These are phyloP conservation scores for Stenodera caucasica DNA, from an alignment of 2,888 invertebrate genomes.

Conservation along the genomic window DNA sequence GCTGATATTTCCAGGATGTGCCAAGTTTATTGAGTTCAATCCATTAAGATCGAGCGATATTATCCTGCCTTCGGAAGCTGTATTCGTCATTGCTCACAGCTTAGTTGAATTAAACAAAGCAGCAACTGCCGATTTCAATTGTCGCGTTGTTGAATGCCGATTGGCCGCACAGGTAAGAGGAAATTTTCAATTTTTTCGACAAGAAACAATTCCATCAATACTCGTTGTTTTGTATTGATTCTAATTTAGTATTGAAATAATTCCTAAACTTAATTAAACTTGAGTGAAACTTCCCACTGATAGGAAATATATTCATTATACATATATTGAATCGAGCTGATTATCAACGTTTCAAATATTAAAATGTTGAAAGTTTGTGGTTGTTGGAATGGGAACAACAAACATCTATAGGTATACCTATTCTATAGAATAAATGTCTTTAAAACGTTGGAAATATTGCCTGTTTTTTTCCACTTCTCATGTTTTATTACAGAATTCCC, in stretches of 20 bases:
- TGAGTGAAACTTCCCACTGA: background rate
- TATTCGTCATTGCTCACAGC: constrained; percentile 94
- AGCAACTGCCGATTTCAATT: constrained; percentile 87
- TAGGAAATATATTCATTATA: background rate
- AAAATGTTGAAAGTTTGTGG: no score
- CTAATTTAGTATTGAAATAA: background rate
- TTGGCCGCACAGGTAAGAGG: constrained; percentile 77
- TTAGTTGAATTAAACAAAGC: constrained; percentile 90
- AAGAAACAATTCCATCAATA: background rate
- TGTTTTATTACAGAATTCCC: background rate
- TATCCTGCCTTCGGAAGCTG: constrained; percentile 76
- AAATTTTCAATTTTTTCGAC: constrained; percentile 1
- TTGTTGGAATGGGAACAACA: no score
- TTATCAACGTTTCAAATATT: no score
- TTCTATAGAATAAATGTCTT: background rate
- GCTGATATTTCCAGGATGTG: constrained; percentile 70
- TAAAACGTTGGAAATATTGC: background rate
- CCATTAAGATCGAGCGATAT: constrained; percentile 80
- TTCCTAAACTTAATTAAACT: background rate
- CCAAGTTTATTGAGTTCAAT: constrained; percentile 92
- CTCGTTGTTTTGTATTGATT: background rate
- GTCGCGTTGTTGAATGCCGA: constrained; percentile 92
- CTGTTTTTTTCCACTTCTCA: background rate
- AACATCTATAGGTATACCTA: no score
- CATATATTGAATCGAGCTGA: no score